Percentiles rank a stretch among this genome's conserved stretches.
These are phyloP conservation scores for Margaritifera margaritifera DNA, from an alignment of 2,888 invertebrate genomes.

Conservation along the genomic window DNA sequence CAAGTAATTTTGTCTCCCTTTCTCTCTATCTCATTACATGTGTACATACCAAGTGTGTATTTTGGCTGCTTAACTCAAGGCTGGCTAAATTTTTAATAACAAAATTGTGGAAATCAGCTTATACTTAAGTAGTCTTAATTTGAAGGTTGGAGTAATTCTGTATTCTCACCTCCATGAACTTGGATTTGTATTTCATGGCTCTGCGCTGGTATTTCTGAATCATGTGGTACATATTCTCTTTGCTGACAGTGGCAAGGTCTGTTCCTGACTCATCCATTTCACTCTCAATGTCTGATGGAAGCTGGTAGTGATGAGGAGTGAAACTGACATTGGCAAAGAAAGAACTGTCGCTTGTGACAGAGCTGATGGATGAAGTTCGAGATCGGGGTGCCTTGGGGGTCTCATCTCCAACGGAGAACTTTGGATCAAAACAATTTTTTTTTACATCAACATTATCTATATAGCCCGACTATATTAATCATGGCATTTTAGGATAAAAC, in stretches of 20 bases:
- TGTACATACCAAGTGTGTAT: no score
- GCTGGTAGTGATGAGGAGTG: conserved; percentile 49
- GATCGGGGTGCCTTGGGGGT: conserved; percentile 54
- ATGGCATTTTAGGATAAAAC: no score
- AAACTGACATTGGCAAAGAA: conserved; percentile 57
- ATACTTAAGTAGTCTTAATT: no score
- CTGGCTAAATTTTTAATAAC: no score
- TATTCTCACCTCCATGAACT: conserved; percentile 60
- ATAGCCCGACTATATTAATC: no score
- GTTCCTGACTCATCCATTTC: conserved; percentile 60
- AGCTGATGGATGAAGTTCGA: conserved; percentile 62
- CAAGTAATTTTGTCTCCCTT: no score
- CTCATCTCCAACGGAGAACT: conserved; percentile 53
- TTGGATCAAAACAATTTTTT: conserved; percentile 6
- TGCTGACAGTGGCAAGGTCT: conserved; percentile 54
- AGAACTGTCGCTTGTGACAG: conserved; percentile 61
- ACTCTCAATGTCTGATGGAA: conserved; percentile 65
- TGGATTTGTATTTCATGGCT: conserved; percentile 61
- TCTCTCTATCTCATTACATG: no score
- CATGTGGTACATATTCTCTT: conserved; percentile 61
- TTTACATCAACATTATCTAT: no score
- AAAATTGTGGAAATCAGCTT: no score
- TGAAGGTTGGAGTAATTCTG: neutral
- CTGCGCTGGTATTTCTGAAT: conserved; percentile 61
- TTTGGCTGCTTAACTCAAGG: no score